Evolutionary conservation across 2,113 vertebrate genomes (phyloP).

Genomic region (Microtus montanus): DNA sequence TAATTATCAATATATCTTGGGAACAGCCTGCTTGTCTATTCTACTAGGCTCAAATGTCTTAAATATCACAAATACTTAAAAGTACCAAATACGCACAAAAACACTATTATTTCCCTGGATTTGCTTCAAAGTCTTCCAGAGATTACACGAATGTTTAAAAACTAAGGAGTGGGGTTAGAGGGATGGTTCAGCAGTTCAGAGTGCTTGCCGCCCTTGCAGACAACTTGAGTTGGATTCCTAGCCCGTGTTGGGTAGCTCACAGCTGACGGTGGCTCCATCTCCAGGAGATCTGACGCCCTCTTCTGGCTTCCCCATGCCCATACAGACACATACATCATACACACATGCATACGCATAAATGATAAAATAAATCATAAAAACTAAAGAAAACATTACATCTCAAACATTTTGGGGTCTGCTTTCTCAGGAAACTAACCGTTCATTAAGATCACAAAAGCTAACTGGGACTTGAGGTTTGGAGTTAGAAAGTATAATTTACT

Average conservation of each 20-base stretch:
- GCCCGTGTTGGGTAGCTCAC: not conserved
- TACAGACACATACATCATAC: not conserved
- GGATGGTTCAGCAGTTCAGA: not conserved
- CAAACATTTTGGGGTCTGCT: not conserved
- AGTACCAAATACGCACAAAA: not conserved
- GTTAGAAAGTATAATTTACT: not conserved
- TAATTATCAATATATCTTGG: not conserved
- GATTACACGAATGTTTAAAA: not conserved
- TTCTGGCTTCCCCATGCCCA: not conserved
- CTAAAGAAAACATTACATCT: not conserved
- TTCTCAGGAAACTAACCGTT: not conserved
- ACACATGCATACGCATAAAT: not conserved
- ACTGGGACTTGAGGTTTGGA: not conserved
- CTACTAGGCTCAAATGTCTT: not conserved
- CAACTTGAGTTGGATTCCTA: not conserved
- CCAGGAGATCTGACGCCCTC: not conserved
- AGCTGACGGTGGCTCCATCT: not conserved
- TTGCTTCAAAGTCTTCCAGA: slow-evolving; percentile 19
- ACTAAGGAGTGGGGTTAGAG: not conserved
- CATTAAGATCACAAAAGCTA: not conserved
- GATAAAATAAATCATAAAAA: not conserved
- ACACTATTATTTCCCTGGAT: not conserved
- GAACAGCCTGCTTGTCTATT: not conserved
- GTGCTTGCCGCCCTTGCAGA: not conserved
- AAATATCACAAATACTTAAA: slow-evolving; percentile 23